phyloP scores from a whole-genome alignment of 2,113 vertebrate genomes.

The Ammodytes marinus region DNA sequence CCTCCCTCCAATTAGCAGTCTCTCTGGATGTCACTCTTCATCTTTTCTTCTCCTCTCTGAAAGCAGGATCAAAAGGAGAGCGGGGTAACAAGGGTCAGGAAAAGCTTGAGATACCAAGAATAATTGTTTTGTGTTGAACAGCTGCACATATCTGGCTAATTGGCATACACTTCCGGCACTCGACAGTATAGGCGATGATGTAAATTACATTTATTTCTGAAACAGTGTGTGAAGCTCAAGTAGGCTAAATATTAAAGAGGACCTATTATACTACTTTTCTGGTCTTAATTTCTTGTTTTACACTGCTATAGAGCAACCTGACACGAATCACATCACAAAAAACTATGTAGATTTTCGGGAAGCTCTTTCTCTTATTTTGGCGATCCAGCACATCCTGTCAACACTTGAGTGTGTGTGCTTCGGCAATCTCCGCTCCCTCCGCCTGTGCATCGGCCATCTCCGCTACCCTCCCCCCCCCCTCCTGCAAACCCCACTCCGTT shows the following conservation, averaged over 20 bases:
- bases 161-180: neutral
- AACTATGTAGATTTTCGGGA: too few relatives aligned
- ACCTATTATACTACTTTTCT: too few relatives aligned
- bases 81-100: conserved; percentile 37
- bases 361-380: too few relatives aligned
- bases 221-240: neutral
- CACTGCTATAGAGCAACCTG: too few relatives aligned
- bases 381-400: too few relatives aligned
- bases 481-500: too few relatives aligned
- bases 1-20: conserved; percentile 40
- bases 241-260: neutral
- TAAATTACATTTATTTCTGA: neutral
- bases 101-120: conserved; percentile 68
- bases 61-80: conserved; percentile 65
- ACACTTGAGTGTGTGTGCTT: too few relatives aligned
- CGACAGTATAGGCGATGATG: neutral
- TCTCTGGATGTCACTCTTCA: conserved; percentile 68
- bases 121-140: conserved; percentile 56
- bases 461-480: too few relatives aligned
- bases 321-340: too few relatives aligned
- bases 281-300: too few relatives aligned
- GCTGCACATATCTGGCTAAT: conserved; percentile 32
- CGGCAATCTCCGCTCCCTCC: too few relatives aligned
- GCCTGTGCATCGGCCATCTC: too few relatives aligned
- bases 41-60: conserved; percentile 74